These are phyloP conservation scores for Chlorops oryzae DNA, from an alignment of 1,140 invertebrate species.

Conservation along the genomic window DNA sequence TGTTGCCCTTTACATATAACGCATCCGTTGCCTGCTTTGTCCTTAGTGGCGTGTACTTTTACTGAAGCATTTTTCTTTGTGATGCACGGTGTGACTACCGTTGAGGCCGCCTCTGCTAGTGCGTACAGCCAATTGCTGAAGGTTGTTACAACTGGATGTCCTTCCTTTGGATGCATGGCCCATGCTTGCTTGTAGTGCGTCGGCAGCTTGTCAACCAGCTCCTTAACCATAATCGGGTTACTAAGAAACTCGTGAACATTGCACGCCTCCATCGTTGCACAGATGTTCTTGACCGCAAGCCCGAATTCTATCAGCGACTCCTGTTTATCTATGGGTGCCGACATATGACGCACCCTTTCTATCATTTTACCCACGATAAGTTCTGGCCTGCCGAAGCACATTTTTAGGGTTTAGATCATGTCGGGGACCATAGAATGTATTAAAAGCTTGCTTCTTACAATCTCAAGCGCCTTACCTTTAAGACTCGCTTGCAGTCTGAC, in stretches of 20 bases:
- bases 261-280: slow-evolving; percentile 7
- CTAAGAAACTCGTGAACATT: slow-evolving; percentile 1
- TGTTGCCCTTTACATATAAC: neutral
- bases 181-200: slow-evolving; percentile 1
- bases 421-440: neutral
- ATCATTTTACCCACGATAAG: slow-evolving; percentile 1
- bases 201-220: slow-evolving; percentile 7
- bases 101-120: no score
- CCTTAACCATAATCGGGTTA: slow-evolving; percentile 6
- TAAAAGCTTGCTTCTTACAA: slow-evolving; percentile 5
- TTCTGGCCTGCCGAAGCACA: slow-evolving; percentile 8
- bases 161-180: slow-evolving; percentile 7
- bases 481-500: no score
- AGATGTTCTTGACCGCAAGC: slow-evolving; percentile 5
- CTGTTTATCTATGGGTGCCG: slow-evolving; percentile 3
- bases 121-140: neutral
- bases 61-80: neutral
- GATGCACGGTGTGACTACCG: neutral
- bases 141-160: neutral
- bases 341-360: neutral
- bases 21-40: neutral
- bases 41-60: neutral
- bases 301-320: slow-evolving; percentile 4
- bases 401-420: slow-evolving; percentile 8
- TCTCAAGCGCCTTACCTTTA: neutral